Evolutionary conservation across 2,888 invertebrate genomes (phyloP), one percentile per base, ranked within the genome.

Genomic region (Leptogaster cylindrica): DNA sequence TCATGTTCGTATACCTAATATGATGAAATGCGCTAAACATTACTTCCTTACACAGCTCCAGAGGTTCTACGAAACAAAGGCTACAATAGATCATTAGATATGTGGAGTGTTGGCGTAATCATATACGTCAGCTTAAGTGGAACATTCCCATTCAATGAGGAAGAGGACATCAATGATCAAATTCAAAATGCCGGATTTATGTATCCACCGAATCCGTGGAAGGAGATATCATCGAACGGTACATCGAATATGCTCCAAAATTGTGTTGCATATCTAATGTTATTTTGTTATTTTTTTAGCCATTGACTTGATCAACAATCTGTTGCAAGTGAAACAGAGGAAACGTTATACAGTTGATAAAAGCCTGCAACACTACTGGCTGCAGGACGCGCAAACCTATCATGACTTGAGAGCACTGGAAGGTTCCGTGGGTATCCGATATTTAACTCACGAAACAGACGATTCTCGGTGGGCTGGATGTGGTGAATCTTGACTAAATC

Each of bases 91-190:
- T 97, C 97, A 0, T 83, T 99, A 76, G 99, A 99, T 82, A 99
- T 99, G 98, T 99, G 98, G 99, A 97, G 96, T 76, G 97, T 98
- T 55, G 99, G 99, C 27, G 99, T 99, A 1, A 98, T 99, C 74
- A 91, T 99, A 72, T 99, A 99, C 82, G 99, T 99, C 58, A 97
- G 97, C 71, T 85, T 99, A 48, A 97, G 97, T 75, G 99, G 98
- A 71, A 99, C 98, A 0, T 99, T 99, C 83, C 98, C 98, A 28
- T 99, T 99, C 83, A 99, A 99, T 82, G 99, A 99, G 83, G 98
- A 99, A 82, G 98, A 99, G 83, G 99, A 99, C 81, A 99, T 99
- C 77, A 93, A 96, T 82, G 98, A 98, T 81, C 99, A 99, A 84
- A 99, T 99, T 73, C 97, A 98, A 83, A 99, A 99, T 84, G 98